phyloP scores from a whole-genome alignment of 53 echinoderm and acorn worm species.

The Glandiceps talaboti region DNA sequence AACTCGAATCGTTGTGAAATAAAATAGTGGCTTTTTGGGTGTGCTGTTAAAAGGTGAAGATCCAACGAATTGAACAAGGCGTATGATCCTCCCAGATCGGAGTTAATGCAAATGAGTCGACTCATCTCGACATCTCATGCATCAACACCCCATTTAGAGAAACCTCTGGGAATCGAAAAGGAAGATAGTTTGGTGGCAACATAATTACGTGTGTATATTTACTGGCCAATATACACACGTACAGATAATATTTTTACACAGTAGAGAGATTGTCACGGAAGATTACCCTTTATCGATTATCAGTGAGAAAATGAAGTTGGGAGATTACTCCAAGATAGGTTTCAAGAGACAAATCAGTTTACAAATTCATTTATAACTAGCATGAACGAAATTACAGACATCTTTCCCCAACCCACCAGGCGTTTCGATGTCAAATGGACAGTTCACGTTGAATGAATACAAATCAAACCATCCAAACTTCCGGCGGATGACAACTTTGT shows the following conservation, averaged over 20 bases:
- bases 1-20: too few relatives aligned
- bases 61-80: too few relatives aligned
- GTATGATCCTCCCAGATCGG: too few relatives aligned
- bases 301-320: not conserved
- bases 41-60: too few relatives aligned
- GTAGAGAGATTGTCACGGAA: not conserved
- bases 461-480: not conserved
- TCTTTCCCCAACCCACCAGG: slow-evolving; percentile 3
- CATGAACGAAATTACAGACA: not conserved
- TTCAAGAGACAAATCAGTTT: not conserved
- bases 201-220: not conserved
- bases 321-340: not conserved
- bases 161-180: not conserved
- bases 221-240: not conserved
- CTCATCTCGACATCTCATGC: not conserved
- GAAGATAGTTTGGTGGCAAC: not conserved
- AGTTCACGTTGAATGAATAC: not conserved
- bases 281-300: not conserved
- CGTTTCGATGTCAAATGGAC: not conserved
- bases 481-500: not conserved
- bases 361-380: not conserved
- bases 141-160: not conserved
- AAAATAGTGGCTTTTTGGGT: too few relatives aligned
- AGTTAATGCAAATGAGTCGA: not conserved
- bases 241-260: not conserved